phyloP scores from a whole-genome alignment of 2,113 vertebrate species.

The Aspiorhynchus laticeps region DNA sequence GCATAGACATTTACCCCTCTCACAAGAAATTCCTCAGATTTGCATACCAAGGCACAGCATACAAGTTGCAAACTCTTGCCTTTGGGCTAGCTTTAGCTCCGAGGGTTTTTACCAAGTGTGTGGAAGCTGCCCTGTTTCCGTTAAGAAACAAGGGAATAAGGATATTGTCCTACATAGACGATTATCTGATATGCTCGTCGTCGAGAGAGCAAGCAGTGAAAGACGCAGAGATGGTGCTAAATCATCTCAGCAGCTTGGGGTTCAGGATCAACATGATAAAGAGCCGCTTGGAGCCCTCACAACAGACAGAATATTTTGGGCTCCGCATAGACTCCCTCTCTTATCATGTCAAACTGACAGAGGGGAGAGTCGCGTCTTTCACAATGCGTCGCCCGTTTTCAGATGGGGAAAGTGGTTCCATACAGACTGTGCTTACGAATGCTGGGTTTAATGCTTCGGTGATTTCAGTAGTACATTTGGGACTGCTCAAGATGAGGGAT shows the following conservation, averaged over 20 bases:
- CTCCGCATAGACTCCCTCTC: background rate
- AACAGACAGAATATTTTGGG: background rate
- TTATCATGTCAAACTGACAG: no score
- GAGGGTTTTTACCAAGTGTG: background rate
- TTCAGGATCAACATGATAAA: slow-evolving; percentile 10
- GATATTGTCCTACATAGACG: background rate
- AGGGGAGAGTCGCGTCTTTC: no score
- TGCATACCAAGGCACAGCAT: background rate
- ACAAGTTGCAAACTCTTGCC: background rate
- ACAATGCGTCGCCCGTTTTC: background rate
- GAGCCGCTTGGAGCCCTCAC: background rate
- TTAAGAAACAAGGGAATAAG: background rate
- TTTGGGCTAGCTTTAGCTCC: background rate
- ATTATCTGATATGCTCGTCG: slow-evolving; percentile 3
- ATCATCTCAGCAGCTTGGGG: background rate
- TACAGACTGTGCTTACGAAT: slow-evolving; percentile 2
- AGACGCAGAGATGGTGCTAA: background rate
- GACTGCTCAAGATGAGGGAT: background rate
- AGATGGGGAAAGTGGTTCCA: background rate
- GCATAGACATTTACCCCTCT: background rate
- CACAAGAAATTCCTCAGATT: background rate
- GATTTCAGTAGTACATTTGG: background rate
- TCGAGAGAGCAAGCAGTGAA: background rate
- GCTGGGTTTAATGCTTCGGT: background rate
- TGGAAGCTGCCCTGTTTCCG: background rate